Percentiles rank a stretch among this genome's conserved stretches.
Evolutionary conservation across 2,113 vertebrate species (phyloP).

Genomic region (Bufo gargarizans): DNA sequence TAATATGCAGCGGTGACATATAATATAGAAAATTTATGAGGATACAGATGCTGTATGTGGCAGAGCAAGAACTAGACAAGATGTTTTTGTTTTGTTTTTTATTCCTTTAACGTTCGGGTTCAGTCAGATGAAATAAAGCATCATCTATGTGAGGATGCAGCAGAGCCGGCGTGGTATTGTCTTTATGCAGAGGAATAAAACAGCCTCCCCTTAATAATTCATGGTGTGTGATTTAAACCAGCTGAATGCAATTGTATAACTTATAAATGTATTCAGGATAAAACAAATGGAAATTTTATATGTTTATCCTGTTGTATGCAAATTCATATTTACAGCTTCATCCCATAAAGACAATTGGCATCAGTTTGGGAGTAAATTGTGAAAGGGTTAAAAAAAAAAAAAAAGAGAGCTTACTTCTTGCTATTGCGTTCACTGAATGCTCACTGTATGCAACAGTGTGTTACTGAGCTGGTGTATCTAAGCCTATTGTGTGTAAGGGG

Average conservation of each 20-base stretch:
- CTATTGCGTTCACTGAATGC: not conserved
- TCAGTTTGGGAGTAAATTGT: not conserved
- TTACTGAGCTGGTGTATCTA: not conserved
- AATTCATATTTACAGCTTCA: not conserved
- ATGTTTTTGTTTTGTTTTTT: constrained; percentile 19
- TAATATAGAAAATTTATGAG: constrained; percentile 54
- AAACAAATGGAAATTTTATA: constrained; percentile 20
- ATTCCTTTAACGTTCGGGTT: constrained; percentile 18
- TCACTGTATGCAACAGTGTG: not conserved
- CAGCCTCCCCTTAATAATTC: constrained; percentile 22
- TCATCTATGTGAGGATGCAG: constrained; percentile 24
- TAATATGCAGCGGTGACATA: constrained; percentile 54
- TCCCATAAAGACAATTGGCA: not conserved
- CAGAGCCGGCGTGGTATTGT: not conserved
- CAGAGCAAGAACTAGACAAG: constrained; percentile 21
- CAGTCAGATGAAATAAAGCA: constrained; percentile 28
- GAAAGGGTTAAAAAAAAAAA: not conserved
- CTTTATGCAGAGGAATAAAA: constrained; percentile 28
- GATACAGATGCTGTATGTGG: constrained; percentile 10
- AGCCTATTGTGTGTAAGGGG: not conserved
- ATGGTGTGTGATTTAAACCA: constrained; percentile 26
- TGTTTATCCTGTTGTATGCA: constrained; percentile 13
- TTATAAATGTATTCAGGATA: constrained; percentile 36
- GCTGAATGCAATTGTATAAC: not conserved
- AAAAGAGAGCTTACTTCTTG: not conserved